Conservation (phyloP, 2,888 invertebrate species). For the Chloromyia formosa region DNA sequence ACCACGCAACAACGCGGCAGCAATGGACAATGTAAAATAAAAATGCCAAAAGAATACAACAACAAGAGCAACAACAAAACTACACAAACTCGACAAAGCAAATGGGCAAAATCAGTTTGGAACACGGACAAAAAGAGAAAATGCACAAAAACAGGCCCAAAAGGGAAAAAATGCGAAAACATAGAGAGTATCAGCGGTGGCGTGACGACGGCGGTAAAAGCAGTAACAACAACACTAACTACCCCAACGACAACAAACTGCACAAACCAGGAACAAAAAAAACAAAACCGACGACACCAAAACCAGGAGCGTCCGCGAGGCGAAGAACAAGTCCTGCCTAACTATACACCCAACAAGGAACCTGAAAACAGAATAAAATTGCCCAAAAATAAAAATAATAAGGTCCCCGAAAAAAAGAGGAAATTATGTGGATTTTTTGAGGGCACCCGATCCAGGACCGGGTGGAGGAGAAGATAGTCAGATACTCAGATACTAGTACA, state of each 20-base stretch:
- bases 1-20: background rate
- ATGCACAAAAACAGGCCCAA: conserved; percentile 27
- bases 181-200: no score
- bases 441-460: background rate
- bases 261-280: no score
- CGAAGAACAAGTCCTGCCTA: conserved; percentile 41
- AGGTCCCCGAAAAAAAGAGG: conserved; percentile 48
- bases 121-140: background rate
- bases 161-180: conserved; percentile 51
- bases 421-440: conserved; percentile 48
- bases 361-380: conserved; percentile 46
- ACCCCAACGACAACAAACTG: no score
- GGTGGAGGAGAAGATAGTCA: background rate
- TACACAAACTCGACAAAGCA: no score
- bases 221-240: no score
- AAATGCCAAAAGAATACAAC: background rate
- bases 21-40: conserved; percentile 1
- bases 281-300: conserved; percentile 46
- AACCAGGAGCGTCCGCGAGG: conserved; percentile 40
- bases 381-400: conserved; percentile 51
- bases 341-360: conserved; percentile 46
- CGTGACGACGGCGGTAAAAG: no score
- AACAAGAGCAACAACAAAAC: no score
- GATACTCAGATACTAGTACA: conserved; percentile 13
- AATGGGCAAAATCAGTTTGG: no score